Evolutionary conservation across 1,140 invertebrate species (phyloP).

Genomic region (Helicoverpa armigera): DNA sequence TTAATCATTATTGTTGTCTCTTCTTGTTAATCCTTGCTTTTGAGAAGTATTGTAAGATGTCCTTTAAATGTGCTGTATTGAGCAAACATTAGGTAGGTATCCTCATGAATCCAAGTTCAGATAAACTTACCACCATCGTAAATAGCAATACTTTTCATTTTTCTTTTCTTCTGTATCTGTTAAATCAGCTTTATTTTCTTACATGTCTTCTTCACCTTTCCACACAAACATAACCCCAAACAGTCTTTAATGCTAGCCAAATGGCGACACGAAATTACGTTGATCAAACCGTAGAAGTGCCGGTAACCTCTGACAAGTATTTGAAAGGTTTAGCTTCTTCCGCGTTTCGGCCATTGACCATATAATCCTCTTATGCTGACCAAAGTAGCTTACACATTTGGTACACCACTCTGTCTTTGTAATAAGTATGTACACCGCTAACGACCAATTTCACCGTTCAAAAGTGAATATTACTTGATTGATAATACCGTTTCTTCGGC

Average conservation of each 20-base stretch:
- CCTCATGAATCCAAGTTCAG: too few species aligned
- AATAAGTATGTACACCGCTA: conserved; percentile 27
- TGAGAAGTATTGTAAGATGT: too few species aligned
- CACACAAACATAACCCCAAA: background rate
- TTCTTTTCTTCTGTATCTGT: too few species aligned
- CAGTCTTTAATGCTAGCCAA: background rate
- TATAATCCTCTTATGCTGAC: conserved; percentile 63
- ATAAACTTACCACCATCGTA: too few species aligned
- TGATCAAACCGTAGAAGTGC: conserved; percentile 40
- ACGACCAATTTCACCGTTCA: conserved; percentile 29
- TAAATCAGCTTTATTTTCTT: too few species aligned
- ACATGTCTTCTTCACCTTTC: too few species aligned
- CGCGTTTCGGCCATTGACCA: conserved; percentile 60
- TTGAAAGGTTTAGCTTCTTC: conserved; percentile 51
- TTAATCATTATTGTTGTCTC: too few species aligned
- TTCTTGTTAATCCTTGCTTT: too few species aligned
- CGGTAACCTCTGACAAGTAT: conserved; percentile 52
- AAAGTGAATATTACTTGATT: conserved; percentile 19
- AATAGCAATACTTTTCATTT: too few species aligned
- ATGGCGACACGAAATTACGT: conserved; percentile 3
- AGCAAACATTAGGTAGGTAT: too few species aligned
- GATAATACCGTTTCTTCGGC: conserved; percentile 16
- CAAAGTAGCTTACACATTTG: conserved; percentile 46
- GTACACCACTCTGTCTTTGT: conserved; percentile 20
- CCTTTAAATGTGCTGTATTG: too few species aligned